These are phyloP conservation scores for Wiebesia pumilae DNA, from an alignment of 1,140 invertebrate genomes.

Conservation along the genomic window DNA sequence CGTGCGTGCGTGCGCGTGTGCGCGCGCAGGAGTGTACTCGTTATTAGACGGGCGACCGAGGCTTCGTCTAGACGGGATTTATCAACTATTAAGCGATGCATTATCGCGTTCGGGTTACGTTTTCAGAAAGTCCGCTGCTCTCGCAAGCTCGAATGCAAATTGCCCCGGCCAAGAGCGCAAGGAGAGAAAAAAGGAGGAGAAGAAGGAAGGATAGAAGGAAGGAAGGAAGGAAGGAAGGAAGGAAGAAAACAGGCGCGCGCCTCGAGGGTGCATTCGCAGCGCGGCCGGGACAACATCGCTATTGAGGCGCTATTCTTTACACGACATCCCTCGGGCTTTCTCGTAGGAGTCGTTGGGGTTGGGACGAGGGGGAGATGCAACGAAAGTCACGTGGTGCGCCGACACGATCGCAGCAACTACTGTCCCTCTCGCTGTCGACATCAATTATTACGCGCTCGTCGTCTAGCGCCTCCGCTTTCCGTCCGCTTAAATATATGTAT, in stretches of 20 bases:
- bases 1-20: too few relatives aligned
- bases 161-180: neutral
- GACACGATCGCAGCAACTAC: neutral
- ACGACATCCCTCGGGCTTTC: slow-evolving; percentile 19
- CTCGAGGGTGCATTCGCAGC: slow-evolving; percentile 39
- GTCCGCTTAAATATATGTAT: too few relatives aligned
- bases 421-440: slow-evolving; percentile 45
- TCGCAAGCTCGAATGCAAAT: slow-evolving; percentile 12
- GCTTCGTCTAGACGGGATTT: slow-evolving; percentile 45
- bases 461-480: slow-evolving; percentile 55
- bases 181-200: neutral
- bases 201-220: neutral
- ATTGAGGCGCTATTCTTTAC: slow-evolving; percentile 44
- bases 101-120: slow-evolving; percentile 39
- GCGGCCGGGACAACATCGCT: slow-evolving; percentile 19
- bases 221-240: neutral
- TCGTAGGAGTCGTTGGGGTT: neutral
- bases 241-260: slow-evolving; percentile 35
- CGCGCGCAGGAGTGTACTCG: neutral
- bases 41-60: neutral
- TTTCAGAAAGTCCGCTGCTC: slow-evolving; percentile 8
- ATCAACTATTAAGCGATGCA: slow-evolving; percentile 49
- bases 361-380: too few relatives aligned
- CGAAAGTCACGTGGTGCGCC: neutral
- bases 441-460: slow-evolving; percentile 59